Conservation (phyloP, 2,888 invertebrate genomes). For the Cerastis rubricosa region DNA sequence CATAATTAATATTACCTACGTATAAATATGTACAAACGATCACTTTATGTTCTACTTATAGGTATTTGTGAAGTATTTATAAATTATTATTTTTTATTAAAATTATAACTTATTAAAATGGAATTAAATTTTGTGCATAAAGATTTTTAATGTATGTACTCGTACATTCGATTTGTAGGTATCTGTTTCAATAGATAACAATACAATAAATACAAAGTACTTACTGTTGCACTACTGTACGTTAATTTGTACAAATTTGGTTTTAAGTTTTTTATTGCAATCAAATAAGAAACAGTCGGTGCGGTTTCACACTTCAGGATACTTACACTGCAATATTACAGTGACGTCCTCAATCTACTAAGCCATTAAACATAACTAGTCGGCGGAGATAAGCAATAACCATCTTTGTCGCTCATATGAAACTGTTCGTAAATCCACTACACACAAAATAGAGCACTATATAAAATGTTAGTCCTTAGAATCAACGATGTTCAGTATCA, state of each 20-base stretch:
- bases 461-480: conserved; percentile 25
- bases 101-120: not conserved
- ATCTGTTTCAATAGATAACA: conserved; percentile 3
- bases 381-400: conserved; percentile 30
- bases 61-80: conserved; percentile 17
- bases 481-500: conserved; percentile 1
- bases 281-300: not conserved
- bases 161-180: not conserved
- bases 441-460: conserved; percentile 11
- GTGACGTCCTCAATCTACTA: not conserved
- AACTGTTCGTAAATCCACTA: conserved; percentile 22
- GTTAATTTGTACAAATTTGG: not conserved
- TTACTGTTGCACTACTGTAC: not conserved
- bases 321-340: not conserved
- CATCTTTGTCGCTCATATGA: not conserved
- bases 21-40: conserved; percentile 37
- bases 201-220: not conserved
- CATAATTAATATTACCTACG: conserved; percentile 16
- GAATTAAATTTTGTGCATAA: not conserved
- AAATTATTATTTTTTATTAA: conserved; percentile 24
- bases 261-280: not conserved
- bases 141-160: not conserved
- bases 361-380: conserved; percentile 24
- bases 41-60: not conserved
- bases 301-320: not conserved